A percentile compares a stretch with the other conserved stretches of the same genome.
Evolutionary conservation across 2,888 invertebrate species (phyloP).

Genomic region (Conomelus anceps): DNA sequence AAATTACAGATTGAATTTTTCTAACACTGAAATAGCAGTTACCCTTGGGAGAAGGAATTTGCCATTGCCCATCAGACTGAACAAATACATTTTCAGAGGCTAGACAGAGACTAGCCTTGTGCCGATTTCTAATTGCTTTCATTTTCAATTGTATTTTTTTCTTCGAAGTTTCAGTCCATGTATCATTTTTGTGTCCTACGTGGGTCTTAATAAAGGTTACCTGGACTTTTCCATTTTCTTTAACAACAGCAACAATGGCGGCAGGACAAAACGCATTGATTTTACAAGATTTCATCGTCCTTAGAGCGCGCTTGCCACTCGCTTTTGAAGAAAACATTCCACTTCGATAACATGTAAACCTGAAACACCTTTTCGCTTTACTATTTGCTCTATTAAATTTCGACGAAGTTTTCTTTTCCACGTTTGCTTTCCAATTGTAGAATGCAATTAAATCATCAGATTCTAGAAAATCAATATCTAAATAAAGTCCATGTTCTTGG

Average conservation of each 20-base stretch:
- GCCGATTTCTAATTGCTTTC: not conserved
- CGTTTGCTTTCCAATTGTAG: not conserved
- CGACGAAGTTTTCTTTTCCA: not conserved
- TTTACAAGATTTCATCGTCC: not conserved
- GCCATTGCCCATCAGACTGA: slow-evolving; percentile 11
- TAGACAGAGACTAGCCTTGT: slow-evolving; percentile 11
- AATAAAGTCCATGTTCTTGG: not conserved
- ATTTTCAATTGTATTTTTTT: not conserved
- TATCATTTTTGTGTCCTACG: not conserved
- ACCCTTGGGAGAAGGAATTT: slow-evolving; percentile 11
- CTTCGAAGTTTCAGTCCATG: not conserved
- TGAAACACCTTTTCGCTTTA: not conserved
- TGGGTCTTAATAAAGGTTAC: not conserved
- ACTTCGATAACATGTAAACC: not conserved
- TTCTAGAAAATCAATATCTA: not conserved
- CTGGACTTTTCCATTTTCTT: not conserved
- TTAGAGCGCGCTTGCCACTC: not conserved
- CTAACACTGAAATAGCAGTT: not conserved
- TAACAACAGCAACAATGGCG: not conserved
- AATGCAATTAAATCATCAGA: not conserved
- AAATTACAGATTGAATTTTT: slow-evolving; percentile 9
- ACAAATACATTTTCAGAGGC: not conserved
- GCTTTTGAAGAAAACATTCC: not conserved
- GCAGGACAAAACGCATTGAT: slow-evolving; percentile 7
- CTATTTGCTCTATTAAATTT: not conserved